phyloP scores from a whole-genome alignment of 2,797 vertebrate species.

The Novumbra hubbsi region DNA sequence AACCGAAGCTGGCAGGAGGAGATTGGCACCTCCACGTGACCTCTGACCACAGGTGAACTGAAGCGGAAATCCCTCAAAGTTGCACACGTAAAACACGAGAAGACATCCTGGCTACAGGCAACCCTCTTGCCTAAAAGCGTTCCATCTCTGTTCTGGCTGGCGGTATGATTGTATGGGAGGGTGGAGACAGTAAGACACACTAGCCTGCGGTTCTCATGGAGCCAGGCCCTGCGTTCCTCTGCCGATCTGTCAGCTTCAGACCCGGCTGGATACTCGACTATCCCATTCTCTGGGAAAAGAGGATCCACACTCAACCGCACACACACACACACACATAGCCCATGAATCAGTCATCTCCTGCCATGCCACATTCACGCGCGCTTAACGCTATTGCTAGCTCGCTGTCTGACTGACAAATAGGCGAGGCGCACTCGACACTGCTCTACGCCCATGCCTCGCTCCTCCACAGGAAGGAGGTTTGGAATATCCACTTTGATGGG shows the following conservation, averaged over 20 bases:
- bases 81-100: background rate
- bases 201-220: constrained; percentile 60
- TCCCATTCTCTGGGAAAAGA: background rate
- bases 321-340: background rate
- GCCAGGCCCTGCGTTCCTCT: constrained; percentile 55
- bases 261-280: background rate
- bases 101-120: constrained; percentile 22
- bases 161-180: constrained; percentile 42
- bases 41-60: background rate
- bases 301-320: background rate
- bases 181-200: constrained; percentile 43
- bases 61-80: background rate
- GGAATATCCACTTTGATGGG: constrained; percentile 1
- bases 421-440: background rate
- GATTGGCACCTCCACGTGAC: background rate
- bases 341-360: background rate
- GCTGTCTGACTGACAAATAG: background rate
- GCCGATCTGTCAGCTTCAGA: background rate
- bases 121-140: constrained; percentile 29
- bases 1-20: background rate
- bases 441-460: background rate
- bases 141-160: constrained; percentile 39
- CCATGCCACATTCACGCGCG: background rate
- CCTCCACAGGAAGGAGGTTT: background rate
- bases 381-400: background rate